A percentile compares a stretch with the other conserved stretches of the same genome.
Conservation (phyloP, 1,140 invertebrate genomes). For the Drosophila pandora region DNA sequence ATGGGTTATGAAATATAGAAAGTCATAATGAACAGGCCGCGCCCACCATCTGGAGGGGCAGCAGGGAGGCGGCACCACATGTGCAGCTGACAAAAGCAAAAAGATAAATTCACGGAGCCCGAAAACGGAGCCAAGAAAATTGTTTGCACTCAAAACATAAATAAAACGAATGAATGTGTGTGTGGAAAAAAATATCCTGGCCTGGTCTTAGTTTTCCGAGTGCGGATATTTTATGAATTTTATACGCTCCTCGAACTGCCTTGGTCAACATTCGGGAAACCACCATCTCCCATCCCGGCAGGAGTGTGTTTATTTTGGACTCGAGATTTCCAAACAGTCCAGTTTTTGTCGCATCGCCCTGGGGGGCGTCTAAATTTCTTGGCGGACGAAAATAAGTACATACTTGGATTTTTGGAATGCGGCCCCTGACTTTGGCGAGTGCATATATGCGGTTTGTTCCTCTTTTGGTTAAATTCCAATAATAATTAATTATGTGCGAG, state of each 20-base stretch:
- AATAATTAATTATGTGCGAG: slow-evolving; percentile 43
- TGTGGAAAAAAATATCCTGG: slow-evolving; percentile 10
- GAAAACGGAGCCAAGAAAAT: slow-evolving; percentile 46
- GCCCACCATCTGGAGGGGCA: slow-evolving; percentile 22
- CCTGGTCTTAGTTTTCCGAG: slow-evolving; percentile 45
- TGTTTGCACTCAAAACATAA: slow-evolving; percentile 67
- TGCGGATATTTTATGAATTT: slow-evolving; percentile 81
- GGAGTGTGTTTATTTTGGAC: slow-evolving; percentile 23
- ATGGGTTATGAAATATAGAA: slow-evolving; percentile 49
- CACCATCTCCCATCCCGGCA: neutral
- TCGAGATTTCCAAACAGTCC: slow-evolving; percentile 19
- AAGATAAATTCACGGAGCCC: slow-evolving; percentile 15
- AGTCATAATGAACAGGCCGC: slow-evolving; percentile 58
- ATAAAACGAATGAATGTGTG: slow-evolving; percentile 46
- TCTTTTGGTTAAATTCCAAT: slow-evolving; percentile 37
- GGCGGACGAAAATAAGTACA: neutral
- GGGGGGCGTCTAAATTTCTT: slow-evolving; percentile 1
- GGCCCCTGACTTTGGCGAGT: neutral
- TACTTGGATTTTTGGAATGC: slow-evolving; percentile 1
- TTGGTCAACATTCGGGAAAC: slow-evolving; percentile 34
- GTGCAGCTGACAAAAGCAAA: slow-evolving; percentile 76
- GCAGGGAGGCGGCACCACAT: slow-evolving; percentile 41
- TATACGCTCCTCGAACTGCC: slow-evolving; percentile 74
- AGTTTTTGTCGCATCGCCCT: slow-evolving; percentile 29
- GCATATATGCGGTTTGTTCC: neutral